These are phyloP conservation scores for Pachyramphus minor DNA, from an alignment of 2,113 vertebrate genomes.

Conservation along the genomic window DNA sequence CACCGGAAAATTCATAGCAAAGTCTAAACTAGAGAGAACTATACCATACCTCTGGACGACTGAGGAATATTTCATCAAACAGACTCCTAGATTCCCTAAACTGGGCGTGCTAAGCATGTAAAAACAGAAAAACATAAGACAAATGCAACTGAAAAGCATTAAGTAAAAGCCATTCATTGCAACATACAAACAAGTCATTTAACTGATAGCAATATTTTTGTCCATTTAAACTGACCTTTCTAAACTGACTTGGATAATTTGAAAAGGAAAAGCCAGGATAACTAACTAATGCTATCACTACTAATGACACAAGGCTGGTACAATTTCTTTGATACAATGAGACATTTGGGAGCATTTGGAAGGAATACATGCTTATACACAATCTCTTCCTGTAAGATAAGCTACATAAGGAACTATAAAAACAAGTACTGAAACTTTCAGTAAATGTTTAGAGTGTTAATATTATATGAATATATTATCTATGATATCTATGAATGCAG, in stretches of 20 bases:
- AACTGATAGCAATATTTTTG: constrained; percentile 10
- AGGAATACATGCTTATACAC: neutral
- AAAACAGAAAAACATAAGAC: constrained; percentile 71
- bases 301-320: neutral
- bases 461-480: neutral
- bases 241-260: neutral
- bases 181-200: constrained; percentile 46
- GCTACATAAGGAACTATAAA: neutral
- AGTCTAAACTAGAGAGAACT: constrained; percentile 71
- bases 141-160: constrained; percentile 67
- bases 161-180: constrained; percentile 65
- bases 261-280: neutral
- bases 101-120: constrained; percentile 77
- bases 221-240: neutral
- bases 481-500: neutral
- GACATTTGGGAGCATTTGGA: neutral
- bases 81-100: constrained; percentile 80
- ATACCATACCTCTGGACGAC: constrained; percentile 74
- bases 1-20: constrained; percentile 56
- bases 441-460: neutral
- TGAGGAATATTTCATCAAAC: constrained; percentile 79
- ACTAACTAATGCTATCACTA: neutral
- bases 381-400: neutral
- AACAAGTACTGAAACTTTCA: neutral
- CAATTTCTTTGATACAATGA: neutral